A percentile compares a stretch with the other conserved stretches of the same genome.
Evolutionary conservation across 2,797 vertebrate genomes (phyloP).

Genomic region (Tenualosa ilisha): DNA sequence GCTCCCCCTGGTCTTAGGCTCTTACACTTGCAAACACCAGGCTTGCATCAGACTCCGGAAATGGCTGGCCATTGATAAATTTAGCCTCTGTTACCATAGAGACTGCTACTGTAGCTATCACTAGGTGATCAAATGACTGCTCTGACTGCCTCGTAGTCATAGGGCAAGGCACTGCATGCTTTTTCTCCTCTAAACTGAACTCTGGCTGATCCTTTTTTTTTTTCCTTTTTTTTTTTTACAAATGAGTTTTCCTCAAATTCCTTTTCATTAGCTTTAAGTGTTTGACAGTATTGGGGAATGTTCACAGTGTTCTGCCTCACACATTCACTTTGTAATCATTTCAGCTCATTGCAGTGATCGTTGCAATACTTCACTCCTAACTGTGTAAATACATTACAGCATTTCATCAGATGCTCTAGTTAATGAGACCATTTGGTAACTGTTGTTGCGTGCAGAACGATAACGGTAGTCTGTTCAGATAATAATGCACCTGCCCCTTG

Average conservation of each 20-base stretch:
- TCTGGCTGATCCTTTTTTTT: not conserved
- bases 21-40: slow-evolving; percentile 19
- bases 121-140: slow-evolving; percentile 13
- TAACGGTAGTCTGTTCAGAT: too few species aligned
- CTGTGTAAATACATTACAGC: not conserved
- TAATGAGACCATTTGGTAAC: too few species aligned
- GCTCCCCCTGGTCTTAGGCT: slow-evolving; percentile 12
- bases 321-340: not conserved
- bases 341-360: not conserved
- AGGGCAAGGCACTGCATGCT: not conserved
- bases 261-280: not conserved
- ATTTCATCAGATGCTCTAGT: not conserved
- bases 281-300: not conserved
- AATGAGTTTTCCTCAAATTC: not conserved
- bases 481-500: too few species aligned
- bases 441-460: too few species aligned
- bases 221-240: not conserved
- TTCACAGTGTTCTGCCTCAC: not conserved
- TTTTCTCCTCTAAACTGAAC: not conserved
- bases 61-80: slow-evolving; percentile 23
- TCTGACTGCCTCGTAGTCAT: not conserved
- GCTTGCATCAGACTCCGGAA: slow-evolving; percentile 19
- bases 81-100: slow-evolving; percentile 24
- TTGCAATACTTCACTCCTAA: not conserved
- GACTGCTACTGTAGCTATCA: slow-evolving; percentile 6